These are phyloP conservation scores for Rhodinocichla rosea DNA, from an alignment of 2,113 vertebrate species.

Conservation along the genomic window DNA sequence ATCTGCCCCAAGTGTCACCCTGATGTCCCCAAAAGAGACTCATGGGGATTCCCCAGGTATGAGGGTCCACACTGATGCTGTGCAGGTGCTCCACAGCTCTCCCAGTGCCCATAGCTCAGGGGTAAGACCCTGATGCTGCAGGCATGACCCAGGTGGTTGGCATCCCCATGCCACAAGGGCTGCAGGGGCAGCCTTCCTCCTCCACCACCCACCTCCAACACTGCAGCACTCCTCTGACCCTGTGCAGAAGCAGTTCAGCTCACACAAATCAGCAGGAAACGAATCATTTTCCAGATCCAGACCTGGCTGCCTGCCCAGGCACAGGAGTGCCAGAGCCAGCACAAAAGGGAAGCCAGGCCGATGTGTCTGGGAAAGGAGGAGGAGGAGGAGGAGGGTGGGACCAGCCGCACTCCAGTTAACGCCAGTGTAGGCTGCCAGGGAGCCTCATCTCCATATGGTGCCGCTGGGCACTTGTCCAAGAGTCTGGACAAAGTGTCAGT, in stretches of 20 bases:
- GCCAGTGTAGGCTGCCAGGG: not conserved
- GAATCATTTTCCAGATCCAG: constrained; percentile 54
- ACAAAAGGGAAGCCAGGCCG: constrained; percentile 24
- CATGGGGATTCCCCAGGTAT: accelerated
- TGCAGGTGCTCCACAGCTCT: not conserved
- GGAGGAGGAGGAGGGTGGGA: not conserved
- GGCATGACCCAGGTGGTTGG: accelerated
- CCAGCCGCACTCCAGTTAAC: not conserved
- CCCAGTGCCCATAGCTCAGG: not conserved
- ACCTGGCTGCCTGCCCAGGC: constrained; percentile 49
- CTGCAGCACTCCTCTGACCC: not conserved
- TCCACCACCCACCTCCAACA: not conserved
- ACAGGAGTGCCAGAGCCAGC: constrained; percentile 54
- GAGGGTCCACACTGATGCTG: not conserved
- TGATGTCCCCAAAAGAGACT: not conserved
- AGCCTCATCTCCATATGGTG: not conserved
- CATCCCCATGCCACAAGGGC: not conserved
- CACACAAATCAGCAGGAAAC: constrained; percentile 39
- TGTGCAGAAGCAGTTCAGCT: not conserved
- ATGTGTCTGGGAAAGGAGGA: constrained; percentile 15
- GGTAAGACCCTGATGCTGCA: not conserved
- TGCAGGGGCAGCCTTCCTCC: not conserved
- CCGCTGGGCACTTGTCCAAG: not conserved
- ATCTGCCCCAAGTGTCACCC: not conserved
- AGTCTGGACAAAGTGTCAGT: not conserved